These are phyloP conservation scores for Cuculus canorus DNA, from an alignment of 2,797 vertebrate species.

Conservation along the genomic window DNA sequence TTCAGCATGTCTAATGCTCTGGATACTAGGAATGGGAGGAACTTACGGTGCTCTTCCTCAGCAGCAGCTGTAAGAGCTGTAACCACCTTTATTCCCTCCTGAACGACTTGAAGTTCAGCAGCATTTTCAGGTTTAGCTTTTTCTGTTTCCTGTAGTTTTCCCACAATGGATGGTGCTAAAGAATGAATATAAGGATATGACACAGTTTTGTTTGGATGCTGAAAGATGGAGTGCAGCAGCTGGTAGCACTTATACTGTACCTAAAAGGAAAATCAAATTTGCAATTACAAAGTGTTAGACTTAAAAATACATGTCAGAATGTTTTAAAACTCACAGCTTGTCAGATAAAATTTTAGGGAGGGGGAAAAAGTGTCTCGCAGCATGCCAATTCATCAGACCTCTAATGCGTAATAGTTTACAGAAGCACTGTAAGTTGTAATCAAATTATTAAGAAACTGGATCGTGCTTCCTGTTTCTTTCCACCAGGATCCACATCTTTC, in stretches of 20 bases:
- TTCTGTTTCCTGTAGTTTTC: slow-evolving; percentile 85
- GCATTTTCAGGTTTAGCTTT: slow-evolving; percentile 83
- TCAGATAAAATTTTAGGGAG: background rate
- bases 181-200: slow-evolving; percentile 87
- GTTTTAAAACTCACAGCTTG: background rate
- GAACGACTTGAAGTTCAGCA: slow-evolving; percentile 84
- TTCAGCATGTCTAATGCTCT: background rate
- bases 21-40: background rate
- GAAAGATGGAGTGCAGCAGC: slow-evolving; percentile 88
- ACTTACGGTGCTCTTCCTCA: slow-evolving; percentile 87
- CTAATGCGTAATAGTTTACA: background rate
- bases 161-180: slow-evolving; percentile 81
- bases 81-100: slow-evolving; percentile 85
- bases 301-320: background rate
- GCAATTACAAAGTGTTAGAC: background rate
- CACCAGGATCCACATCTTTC: background rate
- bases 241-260: slow-evolving; percentile 86
- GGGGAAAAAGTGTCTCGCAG: background rate
- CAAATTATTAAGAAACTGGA: background rate
- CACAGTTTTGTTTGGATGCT: slow-evolving; percentile 79
- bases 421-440: background rate
- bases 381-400: background rate
- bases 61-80: slow-evolving; percentile 82
- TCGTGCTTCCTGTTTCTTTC: background rate
- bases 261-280: slow-evolving; percentile 70